Base-by-base conservation (phyloP, 2,888 invertebrate genomes). In the Ophioninae sp. region DNA sequence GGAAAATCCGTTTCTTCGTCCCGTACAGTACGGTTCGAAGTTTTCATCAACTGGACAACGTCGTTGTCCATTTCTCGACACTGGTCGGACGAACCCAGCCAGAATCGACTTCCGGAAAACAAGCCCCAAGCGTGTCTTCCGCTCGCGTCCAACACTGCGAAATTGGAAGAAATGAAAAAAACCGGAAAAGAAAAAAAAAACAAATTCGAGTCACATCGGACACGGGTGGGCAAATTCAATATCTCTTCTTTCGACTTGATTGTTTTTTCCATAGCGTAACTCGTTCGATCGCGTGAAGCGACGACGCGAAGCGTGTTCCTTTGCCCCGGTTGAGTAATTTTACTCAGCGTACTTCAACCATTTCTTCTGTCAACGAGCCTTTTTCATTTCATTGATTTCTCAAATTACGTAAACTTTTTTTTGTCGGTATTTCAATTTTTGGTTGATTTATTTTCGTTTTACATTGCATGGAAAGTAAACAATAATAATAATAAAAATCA, bases 121-220 rank as follows among this genome's bases (percentile, higher is more conserved):
- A 89, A 44, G 10, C 90, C 90, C 87, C 88, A 88, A 0, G 87
- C 84, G 71, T 87, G 83, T 63, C 86, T 88, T 74, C 91, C 91
- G 81, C 87, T 89, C 0, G 91, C 89, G 71, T 91, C 91, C 39
- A 86, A 73, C 88, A 91, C 91, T 91, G 76, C 30, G 13, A 23
- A 30, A 3, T 30, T 30, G 2, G 30, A 30, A 30, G 3, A 30
- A 30, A 30, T 30, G 30, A 30, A 30, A 30, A 30, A 30, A 2
- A 30, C 30, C 30, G 30, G 30, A 3, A 30, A 30, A 3, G 3
- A 30, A 30, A 3, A 30, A 30, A 30, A 30, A 41, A 39, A 39
- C 39, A 39, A 39, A 39, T 6, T 41, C 41, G 41, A 41, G 30
- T 30, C 30, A 3, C 30, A 30, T 30, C 30, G 30, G 30, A 30